Base-by-base conservation (phyloP, 2,797 vertebrate genomes). In the Gymnodraco acuticeps region DNA sequence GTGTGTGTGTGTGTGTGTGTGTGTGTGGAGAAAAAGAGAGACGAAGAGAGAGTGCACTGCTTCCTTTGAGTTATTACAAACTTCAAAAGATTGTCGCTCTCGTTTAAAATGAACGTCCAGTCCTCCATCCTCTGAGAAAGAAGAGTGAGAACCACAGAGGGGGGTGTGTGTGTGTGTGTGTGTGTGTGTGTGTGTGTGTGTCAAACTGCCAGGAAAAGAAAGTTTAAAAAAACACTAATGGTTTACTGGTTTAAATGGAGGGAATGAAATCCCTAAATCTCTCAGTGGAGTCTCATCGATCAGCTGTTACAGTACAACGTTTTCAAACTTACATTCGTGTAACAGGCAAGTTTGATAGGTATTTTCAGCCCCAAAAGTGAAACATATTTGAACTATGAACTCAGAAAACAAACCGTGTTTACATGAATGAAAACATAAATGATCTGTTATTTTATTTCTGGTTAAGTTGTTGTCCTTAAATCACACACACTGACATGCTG, bases 41-140 rank as follows among this genome's bases (percentile, higher is more conserved):
- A 38, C 38, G 70, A 38, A 38, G 64, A 55, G 65, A 42, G 66
- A 75, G 15, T 51, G 65, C 76, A 79, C 79, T 72, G 68, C 67
- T 85, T 84, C 82, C 80, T 86, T 89, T 92, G 91, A 91, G 89
- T 91, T 86, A 91, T 90, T 81, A 86, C 67, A 61, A 23, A 92
- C 92, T 91, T 95, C 93, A 94, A 94, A 38, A 95, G 91, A 78
- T 59, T 1, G 61, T 66, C 43, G 79, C 48, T 70, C 84, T 89
- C 31, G 65, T 91, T 90, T 38, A 89, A 89, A 87, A 85, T 73
- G 75, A 77, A 77, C 77, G 68, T 83, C 58, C 55, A 83, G 88
- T 77, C 77, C 59, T 80, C 75, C 54, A 42, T 63, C 77, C 66
- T 80, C 72, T 60, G 66, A 82, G 75, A 66, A 43, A 41, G 43